Base-by-base conservation (phyloP, 2,888 invertebrate genomes). In the Thera obeliscata region DNA sequence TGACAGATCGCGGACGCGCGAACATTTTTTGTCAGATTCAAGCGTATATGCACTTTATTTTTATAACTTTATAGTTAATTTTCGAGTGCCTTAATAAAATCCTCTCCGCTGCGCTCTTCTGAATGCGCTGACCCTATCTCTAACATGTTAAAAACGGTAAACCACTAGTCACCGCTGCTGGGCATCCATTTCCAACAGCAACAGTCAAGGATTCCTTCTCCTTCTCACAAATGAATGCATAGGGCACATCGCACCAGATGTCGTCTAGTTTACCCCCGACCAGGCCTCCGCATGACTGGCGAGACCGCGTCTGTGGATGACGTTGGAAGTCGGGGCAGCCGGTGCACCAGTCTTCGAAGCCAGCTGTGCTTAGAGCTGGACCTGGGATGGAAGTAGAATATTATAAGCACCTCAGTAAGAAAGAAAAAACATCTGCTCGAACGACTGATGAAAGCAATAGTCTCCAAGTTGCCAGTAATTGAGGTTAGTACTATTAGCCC, bases 81-180 rank as follows among this genome's bases (percentile, higher is more conserved):
- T 22, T 22, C 22, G 22, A 22, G 22, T 22, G 22, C 22, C 22
- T 22, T 22, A 22, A 22, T 22, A 22, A 22, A 22, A 22, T 22
- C 22, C 0, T 22, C 22, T 22, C 22, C 22, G 22, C 22, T 22
- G 22, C 22, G 22, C 22, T 22, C 22, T 22, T 22, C 22, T 22
- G 22, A 22, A 22, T 22, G 22, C 22, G 1, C 22, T 22, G 22
- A 22, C 22, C 22, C 22, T 22, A n/a, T 0, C 3, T 35, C 36
- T 67, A 67, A 38, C 67, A 67, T 8, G 59, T 60, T 22, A 67
- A 5, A 52, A 67, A 67, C 5, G 62, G 62, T 9, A 63, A 43
- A 1, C 54, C 52, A 2, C 35, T 7, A 4, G 55, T 0, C 6
- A 50, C 41, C 2, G n/a, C 36, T 22, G 22, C 22, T 22, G 22